Conservation (phyloP, 2,888 invertebrate species). For the Morpho helenor region DNA sequence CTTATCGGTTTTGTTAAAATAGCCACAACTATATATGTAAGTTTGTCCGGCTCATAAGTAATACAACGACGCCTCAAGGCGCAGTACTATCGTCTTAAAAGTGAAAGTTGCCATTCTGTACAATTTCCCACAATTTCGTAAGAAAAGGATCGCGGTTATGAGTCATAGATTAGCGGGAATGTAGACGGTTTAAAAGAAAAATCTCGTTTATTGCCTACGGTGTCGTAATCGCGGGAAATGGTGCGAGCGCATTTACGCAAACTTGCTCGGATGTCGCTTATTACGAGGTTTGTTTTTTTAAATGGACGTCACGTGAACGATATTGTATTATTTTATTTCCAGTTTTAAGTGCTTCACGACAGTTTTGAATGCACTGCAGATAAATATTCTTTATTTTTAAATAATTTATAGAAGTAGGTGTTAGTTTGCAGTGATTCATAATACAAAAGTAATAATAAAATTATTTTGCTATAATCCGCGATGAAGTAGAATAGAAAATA, state of each 20-base stretch:
- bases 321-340: no score
- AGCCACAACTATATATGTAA: no score
- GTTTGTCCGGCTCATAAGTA: not conserved
- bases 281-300: constrained; percentile 11
- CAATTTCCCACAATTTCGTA: constrained; percentile 22
- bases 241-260: constrained; percentile 28
- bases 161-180: constrained; percentile 42
- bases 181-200: constrained; percentile 49
- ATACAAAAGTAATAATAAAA: no score
- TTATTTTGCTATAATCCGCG: no score
- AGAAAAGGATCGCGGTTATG: constrained; percentile 31
- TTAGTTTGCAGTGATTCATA: no score
- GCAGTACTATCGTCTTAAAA: constrained; percentile 2
- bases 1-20: no score
- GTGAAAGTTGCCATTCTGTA: constrained; percentile 7
- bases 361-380: no score
- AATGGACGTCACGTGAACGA: not conserved
- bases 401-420: no score
- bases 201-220: constrained; percentile 38
- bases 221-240: constrained; percentile 53
- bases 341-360: no score
- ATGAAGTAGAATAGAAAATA: no score
- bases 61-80: not conserved
- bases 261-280: constrained; percentile 21
- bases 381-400: no score